Conservation (phyloP, 2,797 vertebrate species). For the Astyanax mexicanus region DNA sequence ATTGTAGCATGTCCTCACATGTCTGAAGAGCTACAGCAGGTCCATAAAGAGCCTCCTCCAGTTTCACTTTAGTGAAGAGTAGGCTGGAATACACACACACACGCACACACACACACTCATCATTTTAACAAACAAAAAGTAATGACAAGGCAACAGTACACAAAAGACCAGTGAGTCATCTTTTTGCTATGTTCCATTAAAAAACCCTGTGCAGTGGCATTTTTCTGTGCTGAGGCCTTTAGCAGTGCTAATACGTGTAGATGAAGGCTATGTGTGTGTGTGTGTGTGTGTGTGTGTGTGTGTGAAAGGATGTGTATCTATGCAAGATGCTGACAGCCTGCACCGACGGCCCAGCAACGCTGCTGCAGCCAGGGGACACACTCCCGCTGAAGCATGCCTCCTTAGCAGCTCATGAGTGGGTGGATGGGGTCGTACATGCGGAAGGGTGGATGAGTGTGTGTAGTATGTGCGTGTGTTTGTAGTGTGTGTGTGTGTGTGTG, state of each 20-base stretch:
- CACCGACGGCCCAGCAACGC: background rate
- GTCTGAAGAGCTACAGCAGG: constrained; percentile 89
- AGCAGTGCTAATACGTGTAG: constrained; percentile 25
- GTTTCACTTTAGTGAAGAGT: constrained; percentile 94
- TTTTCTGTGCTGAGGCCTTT: constrained; percentile 65
- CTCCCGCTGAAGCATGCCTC: constrained; percentile 72
- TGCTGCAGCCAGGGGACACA: constrained; percentile 58
- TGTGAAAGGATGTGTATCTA: constrained; percentile 8
- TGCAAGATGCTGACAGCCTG: constrained; percentile 20
- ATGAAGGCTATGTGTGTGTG: constrained; percentile 43
- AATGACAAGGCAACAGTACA: constrained; percentile 53
- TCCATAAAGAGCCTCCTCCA: constrained; percentile 87
- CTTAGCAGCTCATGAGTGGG: constrained; percentile 43
- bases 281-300: background rate
- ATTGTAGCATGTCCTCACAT: constrained; percentile 90
- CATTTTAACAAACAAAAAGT: constrained; percentile 35
- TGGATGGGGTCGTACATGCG: constrained; percentile 46
- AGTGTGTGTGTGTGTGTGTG: constrained; percentile 21
- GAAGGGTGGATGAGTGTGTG: constrained; percentile 33
- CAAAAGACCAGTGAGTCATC: constrained; percentile 14
- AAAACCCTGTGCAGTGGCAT: constrained; percentile 47
- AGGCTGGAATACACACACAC: constrained; percentile 75
- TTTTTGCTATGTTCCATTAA: constrained; percentile 3
- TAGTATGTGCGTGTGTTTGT: constrained; percentile 34
- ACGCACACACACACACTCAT: constrained; percentile 13